Evolutionary conservation across 2,888 invertebrate species (phyloP).

Genomic region (Acrobasis consociella): DNA sequence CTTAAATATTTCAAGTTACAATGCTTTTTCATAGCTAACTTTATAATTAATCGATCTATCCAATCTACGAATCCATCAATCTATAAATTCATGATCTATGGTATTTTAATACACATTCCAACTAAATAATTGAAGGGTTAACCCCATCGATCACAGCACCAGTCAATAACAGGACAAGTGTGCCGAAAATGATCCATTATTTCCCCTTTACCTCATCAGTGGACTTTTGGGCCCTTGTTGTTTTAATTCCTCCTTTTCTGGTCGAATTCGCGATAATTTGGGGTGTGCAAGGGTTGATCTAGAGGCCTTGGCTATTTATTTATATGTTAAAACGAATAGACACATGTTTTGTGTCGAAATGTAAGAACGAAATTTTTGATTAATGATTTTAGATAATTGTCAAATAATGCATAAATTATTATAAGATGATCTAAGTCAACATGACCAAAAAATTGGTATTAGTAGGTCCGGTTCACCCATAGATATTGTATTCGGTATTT

Average conservation of each 20-base stretch:
- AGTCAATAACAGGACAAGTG: conserved; percentile 69
- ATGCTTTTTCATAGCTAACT: no score
- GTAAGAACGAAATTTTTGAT: no score
- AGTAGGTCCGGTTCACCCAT: no score
- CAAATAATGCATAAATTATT: no score
- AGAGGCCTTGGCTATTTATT: background rate
- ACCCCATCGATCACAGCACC: conserved; percentile 55
- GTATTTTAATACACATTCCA: conserved; percentile 8
- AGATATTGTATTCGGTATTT: no score
- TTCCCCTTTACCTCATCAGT: conserved; percentile 79
- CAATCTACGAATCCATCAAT: background rate
- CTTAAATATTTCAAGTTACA: no score
- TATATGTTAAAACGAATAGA: no score
- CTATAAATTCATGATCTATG: background rate
- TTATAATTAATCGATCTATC: no score
- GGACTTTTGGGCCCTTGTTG: conserved; percentile 71
- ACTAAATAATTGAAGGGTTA: conserved; percentile 26
- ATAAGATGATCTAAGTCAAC: no score
- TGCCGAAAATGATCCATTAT: conserved; percentile 80
- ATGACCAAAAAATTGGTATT: no score
- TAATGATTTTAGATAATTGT: no score
- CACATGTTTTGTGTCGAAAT: no score
- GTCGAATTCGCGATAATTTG: conserved; percentile 49
- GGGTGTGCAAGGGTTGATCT: conserved; percentile 23
- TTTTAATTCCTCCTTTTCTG: conserved; percentile 76